Conservation (phyloP, 2,113 vertebrate species). For the Patagioenas fasciata region DNA sequence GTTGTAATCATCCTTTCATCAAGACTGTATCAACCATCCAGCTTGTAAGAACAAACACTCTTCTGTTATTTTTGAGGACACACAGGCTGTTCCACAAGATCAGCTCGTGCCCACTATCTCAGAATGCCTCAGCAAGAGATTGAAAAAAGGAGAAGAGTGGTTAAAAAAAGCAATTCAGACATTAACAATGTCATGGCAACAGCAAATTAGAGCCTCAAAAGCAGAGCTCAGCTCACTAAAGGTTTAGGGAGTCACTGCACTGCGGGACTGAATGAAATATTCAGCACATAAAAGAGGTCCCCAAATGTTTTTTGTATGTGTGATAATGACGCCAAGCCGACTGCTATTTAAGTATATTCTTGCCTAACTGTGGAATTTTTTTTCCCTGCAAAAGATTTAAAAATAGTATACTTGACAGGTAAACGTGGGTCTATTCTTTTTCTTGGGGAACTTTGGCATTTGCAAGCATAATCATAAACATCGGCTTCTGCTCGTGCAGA, state of each 20-base stretch:
- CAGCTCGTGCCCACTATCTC: conserved; percentile 6
- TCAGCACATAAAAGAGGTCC: conserved; percentile 25
- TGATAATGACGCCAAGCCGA: background rate
- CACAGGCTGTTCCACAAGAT: background rate
- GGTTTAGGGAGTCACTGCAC: conserved; percentile 53
- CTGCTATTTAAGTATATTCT: conserved; percentile 6
- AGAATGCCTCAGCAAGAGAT: conserved; percentile 23
- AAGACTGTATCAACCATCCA: background rate
- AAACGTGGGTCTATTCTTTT: background rate
- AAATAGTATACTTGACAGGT: background rate
- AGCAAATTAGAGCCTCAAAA: conserved; percentile 60
- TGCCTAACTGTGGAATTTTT: background rate
- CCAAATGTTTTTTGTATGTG: conserved; percentile 24
- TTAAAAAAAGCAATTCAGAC: conserved; percentile 63
- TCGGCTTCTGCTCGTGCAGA: background rate
- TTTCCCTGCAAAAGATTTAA: background rate
- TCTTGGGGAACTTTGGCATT: background rate
- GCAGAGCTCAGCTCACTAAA: conserved; percentile 31
- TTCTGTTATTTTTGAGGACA: conserved; percentile 28
- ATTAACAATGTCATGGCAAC: conserved; percentile 67
- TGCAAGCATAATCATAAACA: background rate
- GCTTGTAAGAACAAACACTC: background rate
- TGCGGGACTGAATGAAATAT: conserved; percentile 51
- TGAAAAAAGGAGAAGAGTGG: background rate
- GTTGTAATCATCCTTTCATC: background rate